Base-by-base conservation (phyloP, 2,113 vertebrate species). In the Leptobrachium leishanense region DNA sequence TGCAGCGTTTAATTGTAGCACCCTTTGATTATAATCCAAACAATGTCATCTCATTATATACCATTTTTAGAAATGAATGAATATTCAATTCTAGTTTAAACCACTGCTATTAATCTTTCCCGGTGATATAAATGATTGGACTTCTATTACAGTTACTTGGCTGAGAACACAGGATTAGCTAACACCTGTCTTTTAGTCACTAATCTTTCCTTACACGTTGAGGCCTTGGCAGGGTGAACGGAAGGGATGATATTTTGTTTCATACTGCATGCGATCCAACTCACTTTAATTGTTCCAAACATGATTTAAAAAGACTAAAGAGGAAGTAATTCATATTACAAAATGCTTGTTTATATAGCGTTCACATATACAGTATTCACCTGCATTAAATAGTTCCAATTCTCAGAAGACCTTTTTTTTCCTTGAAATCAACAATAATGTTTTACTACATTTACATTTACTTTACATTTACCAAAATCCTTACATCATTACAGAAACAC, bases 161-260 rank as follows among this genome's bases (percentile, higher is more conserved):
- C 70, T 54, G 68, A n/a, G 46, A 72, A 65, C 46, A 50, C 39
- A 66, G 40, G 20, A 31, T 3, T 12, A 66, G 12, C 57, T 64
- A 79, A 64, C 77, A 79, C 77, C 77, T 79, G 77, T 73, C 59
- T 79, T 57, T 31, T 42, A 50, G 53, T 72, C 55, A 40, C 50
- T n/a, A 50, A 55, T 13, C 6, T 78, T 79, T 54, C 53, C 70
- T 55, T 54, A 66, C 13, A 68, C 42, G 46, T 10, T 57, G 2
- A 8, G 53, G 59, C 5, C 31, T 53, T 72, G 55, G 50, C 69
- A 79, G 50, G 53, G 57, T 13, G 10, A 79, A 41, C 13, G 50
- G 50, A 67, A 54, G 44, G 42, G 1, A 7, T 43, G 13, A 43
- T 42, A 67, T 67, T 67, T 55, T 54, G 41, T 67, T 72, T 39